A percentile compares a stretch with the other conserved stretches of the same genome.
Conservation (phyloP, 2,797 vertebrate genomes). For the Crax fasciolata region DNA sequence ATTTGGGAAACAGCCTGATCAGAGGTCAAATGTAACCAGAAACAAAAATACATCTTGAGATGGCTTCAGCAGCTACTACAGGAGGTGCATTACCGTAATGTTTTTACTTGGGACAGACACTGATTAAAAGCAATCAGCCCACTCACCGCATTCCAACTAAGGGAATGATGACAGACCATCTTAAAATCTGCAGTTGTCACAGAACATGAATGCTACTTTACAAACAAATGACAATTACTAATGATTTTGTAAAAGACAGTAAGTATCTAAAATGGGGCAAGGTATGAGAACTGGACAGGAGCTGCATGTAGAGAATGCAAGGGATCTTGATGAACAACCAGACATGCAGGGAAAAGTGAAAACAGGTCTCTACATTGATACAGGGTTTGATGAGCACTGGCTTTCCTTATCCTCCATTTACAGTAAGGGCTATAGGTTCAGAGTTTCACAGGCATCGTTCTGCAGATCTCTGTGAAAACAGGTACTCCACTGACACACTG, state of each 20-base stretch:
- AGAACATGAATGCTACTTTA: background rate
- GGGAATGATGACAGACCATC: background rate
- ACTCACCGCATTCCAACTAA: background rate
- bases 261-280: background rate
- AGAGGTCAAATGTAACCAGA: background rate
- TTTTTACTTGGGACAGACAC: background rate
- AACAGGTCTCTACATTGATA: background rate
- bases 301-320: background rate
- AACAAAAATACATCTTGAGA: background rate
- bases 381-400: background rate
- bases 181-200: background rate
- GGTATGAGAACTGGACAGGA: background rate
- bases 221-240: background rate
- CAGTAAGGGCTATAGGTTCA: background rate
- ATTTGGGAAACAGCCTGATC: constrained; percentile 1
- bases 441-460: background rate
- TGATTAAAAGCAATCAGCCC: background rate
- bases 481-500: background rate
- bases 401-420: background rate
- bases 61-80: background rate
- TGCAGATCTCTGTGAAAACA: background rate
- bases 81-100: background rate
- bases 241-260: background rate
- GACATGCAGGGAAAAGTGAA: background rate
- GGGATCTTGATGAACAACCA: background rate